Evolutionary conservation across 2,113 vertebrate species (phyloP).

Genomic region (Salvelinus alpinus): DNA sequence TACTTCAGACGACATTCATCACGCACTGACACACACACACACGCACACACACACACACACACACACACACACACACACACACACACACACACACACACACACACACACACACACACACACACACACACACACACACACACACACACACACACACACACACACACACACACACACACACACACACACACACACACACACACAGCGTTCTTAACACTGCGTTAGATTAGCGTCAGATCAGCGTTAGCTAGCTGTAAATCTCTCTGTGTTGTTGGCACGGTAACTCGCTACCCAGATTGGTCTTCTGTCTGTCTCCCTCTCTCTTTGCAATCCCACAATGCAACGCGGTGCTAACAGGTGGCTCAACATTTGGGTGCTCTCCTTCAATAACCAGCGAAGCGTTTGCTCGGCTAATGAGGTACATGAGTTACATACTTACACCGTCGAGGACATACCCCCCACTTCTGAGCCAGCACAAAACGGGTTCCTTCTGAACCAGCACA

Average conservation of each 20-base stretch:
- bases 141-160: too few species aligned
- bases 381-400: conserved; percentile 42
- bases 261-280: conserved; percentile 39
- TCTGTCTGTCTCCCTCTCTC: conserved; percentile 32
- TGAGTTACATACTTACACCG: neutral
- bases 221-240: conserved; percentile 31
- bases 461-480: too few species aligned
- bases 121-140: too few species aligned
- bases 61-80: too few species aligned
- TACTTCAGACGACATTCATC: too few species aligned
- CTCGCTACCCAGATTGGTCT: conserved; percentile 43
- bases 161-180: too few species aligned
- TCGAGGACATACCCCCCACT: too few species aligned
- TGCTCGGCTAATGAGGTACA: conserved; percentile 37
- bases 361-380: conserved; percentile 54
- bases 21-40: too few species aligned
- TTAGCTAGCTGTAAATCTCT: conserved; percentile 55
- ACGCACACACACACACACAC: too few species aligned
- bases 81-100: too few species aligned
- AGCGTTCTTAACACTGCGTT: conserved; percentile 24
- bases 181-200: conserved; percentile 3
- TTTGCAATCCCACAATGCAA: conserved; percentile 40
- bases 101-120: too few species aligned
- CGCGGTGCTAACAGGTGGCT: conserved; percentile 69
- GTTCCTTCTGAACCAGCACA: too few species aligned